Evolutionary conservation across 2,888 invertebrate genomes (phyloP).

Genomic region (Agelastica alni): DNA sequence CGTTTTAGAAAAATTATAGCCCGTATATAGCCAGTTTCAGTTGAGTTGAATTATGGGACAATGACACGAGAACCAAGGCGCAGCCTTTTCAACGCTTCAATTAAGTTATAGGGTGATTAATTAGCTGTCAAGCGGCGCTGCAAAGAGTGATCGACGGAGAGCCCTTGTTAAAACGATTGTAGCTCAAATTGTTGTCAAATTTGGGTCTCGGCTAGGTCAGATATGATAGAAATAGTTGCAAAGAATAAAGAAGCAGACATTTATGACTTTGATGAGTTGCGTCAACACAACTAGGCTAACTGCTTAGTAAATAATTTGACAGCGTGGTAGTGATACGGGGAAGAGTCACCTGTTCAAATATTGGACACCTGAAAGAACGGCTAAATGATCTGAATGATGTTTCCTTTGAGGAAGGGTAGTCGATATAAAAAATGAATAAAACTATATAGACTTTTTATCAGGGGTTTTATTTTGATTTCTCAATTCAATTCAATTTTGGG

Average conservation of each 20-base stretch:
- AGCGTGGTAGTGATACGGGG: no score
- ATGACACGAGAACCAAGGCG: conserved; percentile 12
- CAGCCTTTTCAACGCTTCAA: conserved; percentile 23
- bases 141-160: conserved; percentile 10
- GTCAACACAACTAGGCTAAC: not conserved
- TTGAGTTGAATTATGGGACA: conserved; percentile 16
- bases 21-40: conserved; percentile 2
- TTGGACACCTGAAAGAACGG: no score
- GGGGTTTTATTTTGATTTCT: no score
- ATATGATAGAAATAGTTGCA: conserved; percentile 8
- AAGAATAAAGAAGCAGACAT: not conserved
- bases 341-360: no score
- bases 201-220: conserved; percentile 15
- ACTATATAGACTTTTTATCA: no score
- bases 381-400: no score
- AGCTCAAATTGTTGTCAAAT: conserved; percentile 20
- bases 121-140: conserved; percentile 19
- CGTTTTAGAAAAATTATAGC: not conserved
- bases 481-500: no score
- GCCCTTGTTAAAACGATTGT: conserved; percentile 17
- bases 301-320: not conserved
- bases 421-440: no score
- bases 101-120: conserved; percentile 27
- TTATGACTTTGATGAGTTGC: conserved; percentile 5
- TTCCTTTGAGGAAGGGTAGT: no score